phyloP scores from a whole-genome alignment of 2,113 vertebrate genomes.

The Columba janthina region DNA sequence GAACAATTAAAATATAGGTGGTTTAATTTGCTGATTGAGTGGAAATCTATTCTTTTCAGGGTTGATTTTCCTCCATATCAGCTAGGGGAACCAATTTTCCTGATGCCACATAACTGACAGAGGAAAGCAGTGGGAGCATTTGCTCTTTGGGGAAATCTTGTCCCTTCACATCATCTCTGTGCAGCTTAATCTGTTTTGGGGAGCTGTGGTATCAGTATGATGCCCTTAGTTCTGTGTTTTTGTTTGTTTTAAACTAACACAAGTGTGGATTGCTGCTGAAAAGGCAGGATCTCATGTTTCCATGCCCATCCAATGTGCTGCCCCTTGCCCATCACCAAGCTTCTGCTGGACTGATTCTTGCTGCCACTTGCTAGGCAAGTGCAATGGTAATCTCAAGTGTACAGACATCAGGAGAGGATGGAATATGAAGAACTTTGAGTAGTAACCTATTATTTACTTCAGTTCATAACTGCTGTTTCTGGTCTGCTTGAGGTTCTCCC shows the following conservation, averaged over 20 bases:
- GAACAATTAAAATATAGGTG: background rate
- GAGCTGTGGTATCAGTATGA: background rate
- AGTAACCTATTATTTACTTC: background rate
- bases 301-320: background rate
- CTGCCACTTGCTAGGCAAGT: background rate
- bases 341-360: background rate
- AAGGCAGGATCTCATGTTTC: background rate
- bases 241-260: background rate
- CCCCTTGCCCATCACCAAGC: background rate
- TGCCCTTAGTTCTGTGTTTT: background rate
- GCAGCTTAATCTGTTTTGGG: background rate
- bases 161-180: background rate
- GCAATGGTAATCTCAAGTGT: background rate
- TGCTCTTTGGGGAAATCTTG: background rate
- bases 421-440: background rate
- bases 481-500: background rate
- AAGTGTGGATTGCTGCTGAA: background rate
- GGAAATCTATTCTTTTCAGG: background rate
- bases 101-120: background rate
- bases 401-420: background rate
- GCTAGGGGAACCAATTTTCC: background rate
- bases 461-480: background rate
- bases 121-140: background rate
- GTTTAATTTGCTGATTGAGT: background rate
- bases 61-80: background rate